Evolutionary conservation across 2,888 invertebrate genomes (phyloP).

Genomic region (Cremastinae sp.): DNA sequence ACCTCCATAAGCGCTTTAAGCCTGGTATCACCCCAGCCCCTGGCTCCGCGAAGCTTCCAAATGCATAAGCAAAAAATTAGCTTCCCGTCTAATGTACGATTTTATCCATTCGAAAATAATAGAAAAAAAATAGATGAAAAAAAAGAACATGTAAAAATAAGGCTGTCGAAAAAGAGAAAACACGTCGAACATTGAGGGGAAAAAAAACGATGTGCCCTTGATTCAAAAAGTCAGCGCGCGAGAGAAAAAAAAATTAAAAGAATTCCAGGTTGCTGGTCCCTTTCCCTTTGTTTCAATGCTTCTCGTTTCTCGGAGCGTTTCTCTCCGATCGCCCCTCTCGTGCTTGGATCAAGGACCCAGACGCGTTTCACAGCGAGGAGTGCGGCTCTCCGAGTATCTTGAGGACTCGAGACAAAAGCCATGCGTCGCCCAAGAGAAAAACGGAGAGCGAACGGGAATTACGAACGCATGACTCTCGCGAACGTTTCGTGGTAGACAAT

Average conservation of each 20-base stretch:
- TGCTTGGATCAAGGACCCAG: constrained; percentile 40
- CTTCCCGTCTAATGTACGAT: no score
- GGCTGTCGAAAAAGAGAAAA: no score
- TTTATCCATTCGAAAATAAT: no score
- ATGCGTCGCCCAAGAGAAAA: constrained; percentile 68
- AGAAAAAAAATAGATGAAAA: no score
- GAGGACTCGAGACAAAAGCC: constrained; percentile 25
- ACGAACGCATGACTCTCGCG: constrained; percentile 58
- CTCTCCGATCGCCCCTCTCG: constrained; percentile 52
- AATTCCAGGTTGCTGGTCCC: constrained; percentile 15
- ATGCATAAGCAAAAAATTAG: neutral
- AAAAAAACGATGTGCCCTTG: constrained; percentile 21
- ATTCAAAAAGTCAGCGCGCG: constrained; percentile 8
- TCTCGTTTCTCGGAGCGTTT: constrained; percentile 33
- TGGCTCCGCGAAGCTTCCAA: constrained; percentile 30
- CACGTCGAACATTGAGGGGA: neutral
- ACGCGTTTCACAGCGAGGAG: constrained; percentile 32
- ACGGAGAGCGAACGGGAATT: constrained; percentile 53
- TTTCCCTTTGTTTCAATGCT: constrained; percentile 50
- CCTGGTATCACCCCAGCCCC: constrained; percentile 63
- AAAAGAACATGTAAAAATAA: neutral
- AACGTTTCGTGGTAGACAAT: neutral
- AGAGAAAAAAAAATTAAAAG: constrained; percentile 6
- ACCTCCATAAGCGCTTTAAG: constrained; percentile 57
- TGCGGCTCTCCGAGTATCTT: constrained; percentile 22